phyloP scores from a whole-genome alignment of 1,140 invertebrate species.

The Drosophila pandora region DNA sequence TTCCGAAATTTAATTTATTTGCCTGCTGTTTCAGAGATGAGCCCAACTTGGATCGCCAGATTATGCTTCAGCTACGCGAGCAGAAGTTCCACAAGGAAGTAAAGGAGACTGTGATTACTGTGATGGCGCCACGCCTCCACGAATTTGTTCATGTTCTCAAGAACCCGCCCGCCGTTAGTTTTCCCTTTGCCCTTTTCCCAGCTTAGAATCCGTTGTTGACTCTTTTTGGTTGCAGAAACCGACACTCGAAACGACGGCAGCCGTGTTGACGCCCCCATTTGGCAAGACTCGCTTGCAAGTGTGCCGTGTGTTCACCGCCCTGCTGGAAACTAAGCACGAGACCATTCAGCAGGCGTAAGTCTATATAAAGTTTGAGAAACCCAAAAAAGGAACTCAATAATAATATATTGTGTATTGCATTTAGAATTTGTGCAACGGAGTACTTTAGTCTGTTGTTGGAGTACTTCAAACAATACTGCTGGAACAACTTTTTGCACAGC shows the following conservation, averaged over 20 bases:
- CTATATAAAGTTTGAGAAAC: not conserved
- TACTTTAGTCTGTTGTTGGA: slow-evolving; percentile 86
- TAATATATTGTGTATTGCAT: not conserved
- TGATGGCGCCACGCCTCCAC: slow-evolving; percentile 88
- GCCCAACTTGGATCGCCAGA: slow-evolving; percentile 72
- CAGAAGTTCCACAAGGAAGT: slow-evolving; percentile 85
- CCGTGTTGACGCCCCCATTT: slow-evolving; percentile 88
- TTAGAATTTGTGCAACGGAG: slow-evolving; percentile 78
- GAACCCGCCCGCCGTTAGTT: slow-evolving; percentile 89
- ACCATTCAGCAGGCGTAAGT: slow-evolving; percentile 85
- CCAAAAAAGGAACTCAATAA: not conserved
- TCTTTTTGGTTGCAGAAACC: slow-evolving; percentile 60
- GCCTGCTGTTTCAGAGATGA: slow-evolving; percentile 63
- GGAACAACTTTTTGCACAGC: slow-evolving; percentile 95
- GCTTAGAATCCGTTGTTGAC: not conserved
- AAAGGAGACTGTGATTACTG: slow-evolving; percentile 86
- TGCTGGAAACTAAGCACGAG: slow-evolving; percentile 88
- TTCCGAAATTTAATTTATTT: not conserved
- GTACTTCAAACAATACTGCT: slow-evolving; percentile 92
- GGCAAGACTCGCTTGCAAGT: slow-evolving; percentile 91
- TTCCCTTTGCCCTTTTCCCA: not conserved
- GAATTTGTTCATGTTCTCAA: slow-evolving; percentile 89
- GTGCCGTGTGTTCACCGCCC: slow-evolving; percentile 88
- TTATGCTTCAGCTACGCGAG: slow-evolving; percentile 79
- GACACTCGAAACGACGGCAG: slow-evolving; percentile 65